phyloP scores from a whole-genome alignment of 2,113 vertebrate genomes.

The Callospermophilus lateralis region DNA sequence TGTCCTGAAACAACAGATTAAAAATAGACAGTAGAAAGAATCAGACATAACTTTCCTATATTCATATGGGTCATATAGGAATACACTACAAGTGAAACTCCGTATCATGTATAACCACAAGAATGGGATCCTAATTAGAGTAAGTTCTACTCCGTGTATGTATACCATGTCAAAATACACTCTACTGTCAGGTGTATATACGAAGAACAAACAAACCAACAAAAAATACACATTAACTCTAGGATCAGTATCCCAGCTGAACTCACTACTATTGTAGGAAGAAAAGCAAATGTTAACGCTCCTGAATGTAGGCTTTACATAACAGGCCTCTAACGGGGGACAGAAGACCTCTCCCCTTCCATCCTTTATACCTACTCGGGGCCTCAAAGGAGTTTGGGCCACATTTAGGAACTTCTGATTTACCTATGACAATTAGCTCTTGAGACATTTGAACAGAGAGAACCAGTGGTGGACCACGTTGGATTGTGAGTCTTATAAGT shows the following conservation, averaged over 20 bases:
- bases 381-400: neutral
- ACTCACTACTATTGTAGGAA: neutral
- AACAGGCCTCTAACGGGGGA: neutral
- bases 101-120: too few species aligned
- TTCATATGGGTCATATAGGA: too few species aligned
- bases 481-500: neutral
- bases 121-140: too few species aligned
- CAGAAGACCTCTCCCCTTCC: neutral
- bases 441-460: neutral
- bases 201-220: too few species aligned
- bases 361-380: neutral
- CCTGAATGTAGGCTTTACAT: too few species aligned
- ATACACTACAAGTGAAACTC: too few species aligned
- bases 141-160: too few species aligned
- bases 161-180: too few species aligned
- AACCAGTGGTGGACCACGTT: neutral
- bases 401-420: too few species aligned
- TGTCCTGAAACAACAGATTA: slow-evolving; percentile 4
- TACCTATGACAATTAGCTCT: neutral
- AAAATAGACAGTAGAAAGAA: neutral
- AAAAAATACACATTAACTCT: slow-evolving; percentile 1
- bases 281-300: neutral
- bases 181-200: too few species aligned
- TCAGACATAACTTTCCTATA: too few species aligned
- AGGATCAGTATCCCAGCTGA: neutral